Base-by-base conservation (phyloP, 2,113 vertebrate species). In the Marmota flaviventris region DNA sequence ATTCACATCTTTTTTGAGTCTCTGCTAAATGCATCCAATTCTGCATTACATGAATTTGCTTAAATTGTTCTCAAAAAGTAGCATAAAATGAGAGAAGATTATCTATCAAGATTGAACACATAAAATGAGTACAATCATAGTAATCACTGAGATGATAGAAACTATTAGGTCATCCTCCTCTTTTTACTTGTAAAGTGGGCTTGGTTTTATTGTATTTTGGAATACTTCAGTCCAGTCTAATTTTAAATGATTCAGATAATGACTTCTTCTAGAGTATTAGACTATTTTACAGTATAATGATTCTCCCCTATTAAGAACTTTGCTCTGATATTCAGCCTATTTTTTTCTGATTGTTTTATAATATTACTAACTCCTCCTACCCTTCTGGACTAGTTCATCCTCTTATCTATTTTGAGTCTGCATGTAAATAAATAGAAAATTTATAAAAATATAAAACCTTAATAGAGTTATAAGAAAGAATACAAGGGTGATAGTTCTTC, bases 61-160 rank as follows among this genome's bases (percentile, higher is more conserved):
- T 67, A 96, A 97, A 97, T 84, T 91, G 48, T 73, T 95, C 82
- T 85, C 76, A 81, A 95, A 63, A 83, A 96, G 78, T 45, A 94
- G 82, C 45, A 94, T 73, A 95, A 97, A 97, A 95, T 97, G 95
- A 93, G 53, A 58, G 73, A 92, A 93, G 95, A 97, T 93, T 93
- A 95, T 89, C 77, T 34, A 88, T 58, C 63, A 76, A 89, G 81
- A 93, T 56, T 67, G 65, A 97, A 85, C 61, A 90, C 77, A 88
- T 42, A 96, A 93, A 96, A 93, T 95, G 92, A 98, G 75, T 42
- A 72, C 81, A 91, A 89, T 96, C 95, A 85, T 76, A 79, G 81
- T 70, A 92, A 78, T 90, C 45, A 91, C 22, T 22, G 69, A 94
- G 83, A 94, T 1, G 2, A 32, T 20, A 79, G 69, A 83, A 82